Evolutionary conservation across 2,797 vertebrate species (phyloP).

Genomic region (Cossypha niveicapilla): DNA sequence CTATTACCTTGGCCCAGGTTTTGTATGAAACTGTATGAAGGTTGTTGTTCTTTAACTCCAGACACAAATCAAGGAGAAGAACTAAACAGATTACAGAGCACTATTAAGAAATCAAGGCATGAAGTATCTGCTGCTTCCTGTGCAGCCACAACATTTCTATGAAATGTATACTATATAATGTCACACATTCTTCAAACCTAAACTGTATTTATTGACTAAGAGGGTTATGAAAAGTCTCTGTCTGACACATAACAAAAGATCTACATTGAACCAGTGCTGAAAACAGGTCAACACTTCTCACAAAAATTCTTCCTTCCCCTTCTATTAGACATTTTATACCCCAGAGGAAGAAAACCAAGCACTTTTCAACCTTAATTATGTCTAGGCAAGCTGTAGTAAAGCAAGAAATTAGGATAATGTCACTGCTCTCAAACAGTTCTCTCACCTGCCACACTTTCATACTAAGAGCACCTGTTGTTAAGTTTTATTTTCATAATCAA

Average conservation of each 20-base stretch:
- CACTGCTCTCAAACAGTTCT: neutral
- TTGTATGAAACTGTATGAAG: neutral
- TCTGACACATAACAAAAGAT: neutral
- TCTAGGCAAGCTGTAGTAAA: neutral
- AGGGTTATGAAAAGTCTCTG: neutral
- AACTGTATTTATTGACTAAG: neutral
- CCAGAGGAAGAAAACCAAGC: neutral
- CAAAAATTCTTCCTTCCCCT: neutral
- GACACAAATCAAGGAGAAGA: neutral
- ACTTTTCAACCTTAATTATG: neutral
- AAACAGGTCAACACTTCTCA: neutral
- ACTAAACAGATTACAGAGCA: neutral
- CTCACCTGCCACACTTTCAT: neutral
- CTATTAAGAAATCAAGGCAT: neutral
- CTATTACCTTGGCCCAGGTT: neutral
- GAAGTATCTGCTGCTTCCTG: neutral
- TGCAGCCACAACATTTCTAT: neutral
- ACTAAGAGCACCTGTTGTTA: neutral
- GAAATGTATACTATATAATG: neutral
- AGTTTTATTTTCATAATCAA: neutral
- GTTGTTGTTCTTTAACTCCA: neutral
- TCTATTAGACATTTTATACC: neutral
- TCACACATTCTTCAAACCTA: neutral
- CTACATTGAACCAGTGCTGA: neutral
- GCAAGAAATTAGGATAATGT: neutral